These are phyloP conservation scores for Vespertilio murinus DNA, from an alignment of 2,797 vertebrate genomes.

Conservation along the genomic window DNA sequence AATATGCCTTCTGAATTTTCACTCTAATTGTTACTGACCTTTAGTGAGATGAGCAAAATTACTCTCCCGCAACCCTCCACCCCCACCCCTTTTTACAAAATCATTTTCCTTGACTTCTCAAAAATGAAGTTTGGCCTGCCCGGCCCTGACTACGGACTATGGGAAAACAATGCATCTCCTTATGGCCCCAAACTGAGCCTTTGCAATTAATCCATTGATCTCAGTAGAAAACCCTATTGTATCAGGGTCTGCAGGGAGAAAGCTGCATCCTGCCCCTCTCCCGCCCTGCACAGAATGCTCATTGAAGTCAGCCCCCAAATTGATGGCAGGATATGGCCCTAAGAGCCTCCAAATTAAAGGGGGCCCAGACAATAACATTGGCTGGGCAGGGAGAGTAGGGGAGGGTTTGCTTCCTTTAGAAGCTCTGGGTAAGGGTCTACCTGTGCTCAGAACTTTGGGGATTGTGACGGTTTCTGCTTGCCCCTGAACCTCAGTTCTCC, in stretches of 20 bases:
- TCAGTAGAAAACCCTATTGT: conserved; percentile 86
- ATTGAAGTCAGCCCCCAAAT: conserved; percentile 84
- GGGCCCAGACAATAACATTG: conserved; percentile 50
- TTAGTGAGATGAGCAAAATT: conserved; percentile 68
- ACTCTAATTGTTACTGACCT: conserved; percentile 77
- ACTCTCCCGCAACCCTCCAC: conserved; percentile 63
- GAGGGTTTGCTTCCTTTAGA: not conserved
- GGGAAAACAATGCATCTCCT: conserved; percentile 83
- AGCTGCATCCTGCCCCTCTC: conserved; percentile 83
- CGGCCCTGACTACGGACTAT: conserved; percentile 69
- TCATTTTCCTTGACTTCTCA: conserved; percentile 80
- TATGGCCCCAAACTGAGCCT: conserved; percentile 73
- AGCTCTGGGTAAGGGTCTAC: not conserved
- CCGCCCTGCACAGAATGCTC: conserved; percentile 74
- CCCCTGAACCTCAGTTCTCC: not conserved
- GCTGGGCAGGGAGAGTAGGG: not conserved
- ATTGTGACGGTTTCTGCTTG: not conserved
- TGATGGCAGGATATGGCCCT: conserved; percentile 83
- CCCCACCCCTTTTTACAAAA: conserved; percentile 76
- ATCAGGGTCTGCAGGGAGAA: conserved; percentile 80
- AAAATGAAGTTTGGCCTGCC: conserved; percentile 82
- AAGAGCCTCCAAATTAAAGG: conserved; percentile 63
- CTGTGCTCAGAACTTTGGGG: not conserved
- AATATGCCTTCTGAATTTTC: conserved; percentile 71
- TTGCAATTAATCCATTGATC: conserved; percentile 85